Evolutionary conservation across 1,140 invertebrate species (phyloP).

Genomic region (Homalodisca vitripennis): DNA sequence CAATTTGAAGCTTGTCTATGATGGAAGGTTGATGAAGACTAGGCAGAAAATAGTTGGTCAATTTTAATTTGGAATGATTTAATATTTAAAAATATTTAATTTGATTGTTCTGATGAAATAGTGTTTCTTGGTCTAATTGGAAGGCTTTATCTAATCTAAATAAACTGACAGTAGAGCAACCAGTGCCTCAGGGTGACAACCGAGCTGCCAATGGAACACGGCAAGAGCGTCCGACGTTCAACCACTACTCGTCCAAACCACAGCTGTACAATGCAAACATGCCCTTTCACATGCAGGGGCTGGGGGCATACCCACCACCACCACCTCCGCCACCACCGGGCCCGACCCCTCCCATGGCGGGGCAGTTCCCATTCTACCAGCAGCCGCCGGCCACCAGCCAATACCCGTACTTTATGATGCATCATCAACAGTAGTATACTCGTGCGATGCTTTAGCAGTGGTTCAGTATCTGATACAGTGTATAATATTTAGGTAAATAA

Average conservation of each 20-base stretch:
- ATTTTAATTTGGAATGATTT: too few species aligned
- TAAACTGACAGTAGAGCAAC: too few species aligned
- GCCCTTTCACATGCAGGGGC: slow-evolving; percentile 38
- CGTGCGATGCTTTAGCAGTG: too few species aligned
- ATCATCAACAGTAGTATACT: not conserved
- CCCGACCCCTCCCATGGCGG: not conserved
- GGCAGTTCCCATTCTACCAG: slow-evolving; percentile 22
- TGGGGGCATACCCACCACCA: slow-evolving; percentile 36
- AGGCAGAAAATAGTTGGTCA: too few species aligned
- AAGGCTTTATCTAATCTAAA: not conserved
- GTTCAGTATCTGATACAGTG: too few species aligned
- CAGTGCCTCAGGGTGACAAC: not conserved
- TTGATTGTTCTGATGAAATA: too few species aligned
- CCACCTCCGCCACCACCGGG: slow-evolving; percentile 36
- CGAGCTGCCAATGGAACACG: not conserved
- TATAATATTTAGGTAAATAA: too few species aligned
- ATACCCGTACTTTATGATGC: slow-evolving; percentile 25
- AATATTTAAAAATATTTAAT: too few species aligned
- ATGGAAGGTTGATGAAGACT: too few species aligned
- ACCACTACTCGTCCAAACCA: slow-evolving; percentile 38
- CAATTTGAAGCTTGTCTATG: too few species aligned
- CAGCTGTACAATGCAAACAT: slow-evolving; percentile 38
- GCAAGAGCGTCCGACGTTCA: slow-evolving; percentile 35
- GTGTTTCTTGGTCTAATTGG: not conserved
- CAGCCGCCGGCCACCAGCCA: not conserved